A percentile compares a stretch with the other conserved stretches of the same genome.
Conservation (phyloP, 2,113 vertebrate genomes). For the Anser cygnoides region DNA sequence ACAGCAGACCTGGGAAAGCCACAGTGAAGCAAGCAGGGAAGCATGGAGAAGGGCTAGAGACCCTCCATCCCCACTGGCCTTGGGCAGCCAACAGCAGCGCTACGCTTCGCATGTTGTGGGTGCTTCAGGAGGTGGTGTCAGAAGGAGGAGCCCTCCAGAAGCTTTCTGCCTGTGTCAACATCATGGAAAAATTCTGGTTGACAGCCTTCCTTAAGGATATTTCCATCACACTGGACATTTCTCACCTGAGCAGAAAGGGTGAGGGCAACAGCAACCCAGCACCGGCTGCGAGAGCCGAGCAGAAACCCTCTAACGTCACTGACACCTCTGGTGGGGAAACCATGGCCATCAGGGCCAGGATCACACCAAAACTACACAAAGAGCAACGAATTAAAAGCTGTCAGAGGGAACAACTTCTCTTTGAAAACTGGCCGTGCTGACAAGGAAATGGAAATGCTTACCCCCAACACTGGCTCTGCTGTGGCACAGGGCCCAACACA, state of each 20-base stretch:
- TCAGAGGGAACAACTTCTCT: no score
- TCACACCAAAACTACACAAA: no score
- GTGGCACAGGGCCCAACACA: not conserved
- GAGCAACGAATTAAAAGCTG: no score
- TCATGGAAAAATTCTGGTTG: not conserved
- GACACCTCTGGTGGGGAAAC: no score
- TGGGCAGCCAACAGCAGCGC: not conserved
- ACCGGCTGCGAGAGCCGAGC: not conserved
- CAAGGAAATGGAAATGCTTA: no score
- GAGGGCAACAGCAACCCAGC: rapidly evolving
- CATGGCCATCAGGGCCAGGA: no score
- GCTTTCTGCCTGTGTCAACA: not conserved
- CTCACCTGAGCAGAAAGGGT: not conserved
- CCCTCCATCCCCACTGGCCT: not conserved
- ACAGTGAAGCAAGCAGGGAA: not conserved
- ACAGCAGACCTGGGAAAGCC: not conserved
- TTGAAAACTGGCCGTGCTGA: no score
- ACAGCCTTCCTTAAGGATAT: constrained; percentile 16
- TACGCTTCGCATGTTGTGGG: not conserved
- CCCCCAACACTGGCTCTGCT: not conserved
- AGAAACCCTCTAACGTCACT: no score
- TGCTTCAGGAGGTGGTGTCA: rapidly evolving
- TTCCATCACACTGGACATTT: not conserved
- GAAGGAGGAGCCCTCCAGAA: not conserved
- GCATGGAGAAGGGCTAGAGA: not conserved